These are phyloP conservation scores for Clarias batrachus DNA, from an alignment of 2,113 vertebrate species.

Conservation along the genomic window DNA sequence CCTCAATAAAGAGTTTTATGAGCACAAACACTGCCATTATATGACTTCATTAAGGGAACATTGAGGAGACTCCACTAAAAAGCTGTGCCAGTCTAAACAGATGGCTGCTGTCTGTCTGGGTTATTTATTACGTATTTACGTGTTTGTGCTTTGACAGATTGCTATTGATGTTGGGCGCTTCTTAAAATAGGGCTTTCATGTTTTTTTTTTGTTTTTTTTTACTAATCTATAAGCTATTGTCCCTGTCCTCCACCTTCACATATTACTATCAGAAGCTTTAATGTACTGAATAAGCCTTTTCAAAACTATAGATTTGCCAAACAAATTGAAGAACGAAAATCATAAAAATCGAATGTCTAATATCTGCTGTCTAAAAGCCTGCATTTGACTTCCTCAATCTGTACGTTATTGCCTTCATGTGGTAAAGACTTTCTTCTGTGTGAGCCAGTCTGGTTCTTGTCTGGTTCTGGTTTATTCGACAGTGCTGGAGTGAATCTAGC, in stretches of 20 bases:
- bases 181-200: constrained; percentile 19
- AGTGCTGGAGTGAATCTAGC: constrained; percentile 17
- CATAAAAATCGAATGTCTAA: not conserved
- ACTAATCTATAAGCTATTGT: constrained; percentile 26
- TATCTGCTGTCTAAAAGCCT: not conserved
- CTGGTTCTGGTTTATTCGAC: not conserved
- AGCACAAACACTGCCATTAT: constrained; percentile 41
- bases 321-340: not conserved
- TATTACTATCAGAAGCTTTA: not conserved
- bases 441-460: not conserved
- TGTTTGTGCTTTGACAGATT: constrained; percentile 44
- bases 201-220: constrained; percentile 9
- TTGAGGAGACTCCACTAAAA: constrained; percentile 38
- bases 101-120: constrained; percentile 50
- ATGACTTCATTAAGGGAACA: constrained; percentile 48
- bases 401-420: not conserved
- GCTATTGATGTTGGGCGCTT: constrained; percentile 17
- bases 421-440: not conserved
- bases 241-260: constrained; percentile 12
- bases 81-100: constrained; percentile 46
- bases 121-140: constrained; percentile 45
- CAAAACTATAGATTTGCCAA: not conserved
- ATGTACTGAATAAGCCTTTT: not conserved
- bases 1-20: constrained; percentile 48
- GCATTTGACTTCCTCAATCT: not conserved